Conservation (phyloP, 2,888 invertebrate species). For the Aromia moschata region DNA sequence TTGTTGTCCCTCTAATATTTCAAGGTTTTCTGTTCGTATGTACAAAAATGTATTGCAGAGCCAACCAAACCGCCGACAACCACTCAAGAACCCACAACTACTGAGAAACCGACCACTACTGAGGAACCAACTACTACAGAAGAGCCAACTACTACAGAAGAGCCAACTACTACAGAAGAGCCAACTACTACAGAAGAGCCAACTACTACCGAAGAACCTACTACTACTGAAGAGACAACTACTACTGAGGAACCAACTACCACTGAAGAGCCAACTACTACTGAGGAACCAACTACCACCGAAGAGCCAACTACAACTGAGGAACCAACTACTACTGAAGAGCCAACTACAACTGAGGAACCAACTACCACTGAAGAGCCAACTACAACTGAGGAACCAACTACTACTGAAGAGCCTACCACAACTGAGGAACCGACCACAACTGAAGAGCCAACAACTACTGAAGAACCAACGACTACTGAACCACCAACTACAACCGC, state of each 20-base stretch:
- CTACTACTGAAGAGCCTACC: too few relatives aligned
- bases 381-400: neutral
- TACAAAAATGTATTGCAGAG: too few relatives aligned
- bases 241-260: slow-evolving; percentile 1
- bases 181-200: slow-evolving; percentile 11
- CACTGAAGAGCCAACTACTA: slow-evolving; percentile 5
- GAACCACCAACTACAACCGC: neutral
- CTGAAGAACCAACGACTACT: neutral
- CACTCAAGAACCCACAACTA: slow-evolving; percentile 15
- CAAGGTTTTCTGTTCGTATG: too few relatives aligned
- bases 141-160: slow-evolving; percentile 12
- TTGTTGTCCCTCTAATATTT: too few relatives aligned
- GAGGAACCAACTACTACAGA: slow-evolving; percentile 10
- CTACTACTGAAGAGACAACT: neutral
- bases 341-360: too few relatives aligned
- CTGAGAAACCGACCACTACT: slow-evolving; percentile 10
- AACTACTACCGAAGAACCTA: slow-evolving; percentile 5
- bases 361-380: slow-evolving; percentile 1
- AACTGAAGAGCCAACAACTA: too few relatives aligned
- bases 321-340: too few relatives aligned
- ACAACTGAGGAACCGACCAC: too few relatives aligned
- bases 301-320: slow-evolving; percentile 1
- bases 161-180: slow-evolving; percentile 6
- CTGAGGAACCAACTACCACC: slow-evolving; percentile 6
- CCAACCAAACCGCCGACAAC: slow-evolving; percentile 17